Percentiles rank a stretch among this genome's conserved stretches.
phyloP scores from a whole-genome alignment of 2,797 vertebrate species.

The Toxotes lorentzi region DNA sequence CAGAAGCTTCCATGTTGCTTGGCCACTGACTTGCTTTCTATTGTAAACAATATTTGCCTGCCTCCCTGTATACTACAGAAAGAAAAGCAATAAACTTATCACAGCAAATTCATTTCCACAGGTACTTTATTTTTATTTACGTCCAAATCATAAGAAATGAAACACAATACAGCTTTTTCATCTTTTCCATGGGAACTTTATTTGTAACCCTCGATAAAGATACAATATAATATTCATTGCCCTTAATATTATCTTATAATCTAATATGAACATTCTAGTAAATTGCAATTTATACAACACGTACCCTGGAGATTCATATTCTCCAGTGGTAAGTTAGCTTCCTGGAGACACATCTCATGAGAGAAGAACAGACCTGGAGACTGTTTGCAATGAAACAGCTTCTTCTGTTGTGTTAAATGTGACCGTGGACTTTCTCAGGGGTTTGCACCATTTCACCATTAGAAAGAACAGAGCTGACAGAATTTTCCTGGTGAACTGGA shows the following conservation, averaged over 20 bases:
- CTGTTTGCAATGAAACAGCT: constrained; percentile 8
- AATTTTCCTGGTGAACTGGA: background rate
- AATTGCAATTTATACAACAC: constrained; percentile 85
- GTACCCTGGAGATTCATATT: constrained; percentile 70
- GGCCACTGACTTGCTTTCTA: constrained; percentile 81
- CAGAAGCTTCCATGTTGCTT: constrained; percentile 86
- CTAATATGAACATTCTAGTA: constrained; percentile 87
- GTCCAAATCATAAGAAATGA: constrained; percentile 51
- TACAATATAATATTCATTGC: constrained; percentile 90
- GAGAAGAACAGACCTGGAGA: constrained; percentile 41
- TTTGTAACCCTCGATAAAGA: constrained; percentile 86
- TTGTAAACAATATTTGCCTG: constrained; percentile 75
- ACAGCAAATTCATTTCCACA: constrained; percentile 61
- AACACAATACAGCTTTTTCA: constrained; percentile 83
- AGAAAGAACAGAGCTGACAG: constrained; percentile 23
- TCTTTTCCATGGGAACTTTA: constrained; percentile 94
- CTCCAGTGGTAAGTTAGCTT: constrained; percentile 75
- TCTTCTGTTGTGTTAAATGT: constrained; percentile 10
- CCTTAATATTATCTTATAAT: constrained; percentile 87
- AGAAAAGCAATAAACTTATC: constrained; percentile 83
- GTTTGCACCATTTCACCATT: constrained; percentile 27
- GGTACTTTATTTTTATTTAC: constrained; percentile 37
- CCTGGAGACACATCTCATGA: constrained; percentile 57
- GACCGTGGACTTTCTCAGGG: constrained; percentile 2
- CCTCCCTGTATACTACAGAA: constrained; percentile 82